Conservation (phyloP, 2,888 invertebrate genomes). For the Eumacrocentrus americanus region DNA sequence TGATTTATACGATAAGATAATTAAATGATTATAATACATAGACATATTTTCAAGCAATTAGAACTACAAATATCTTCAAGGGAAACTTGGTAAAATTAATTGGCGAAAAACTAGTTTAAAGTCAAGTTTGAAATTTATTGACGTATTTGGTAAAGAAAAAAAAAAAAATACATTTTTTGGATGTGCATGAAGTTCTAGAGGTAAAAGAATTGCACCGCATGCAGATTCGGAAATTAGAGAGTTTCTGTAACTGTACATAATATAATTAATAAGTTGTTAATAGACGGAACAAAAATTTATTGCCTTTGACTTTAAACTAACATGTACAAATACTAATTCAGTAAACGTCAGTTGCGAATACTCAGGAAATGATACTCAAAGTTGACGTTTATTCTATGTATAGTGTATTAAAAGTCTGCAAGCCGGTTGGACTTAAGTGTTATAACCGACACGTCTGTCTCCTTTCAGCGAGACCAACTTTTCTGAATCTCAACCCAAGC, state of each 20-base stretch:
- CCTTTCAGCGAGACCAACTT: constrained; percentile 93
- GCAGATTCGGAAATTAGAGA: background rate
- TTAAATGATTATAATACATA: background rate
- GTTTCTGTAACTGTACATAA: background rate
- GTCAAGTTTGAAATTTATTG: constrained; percentile 30
- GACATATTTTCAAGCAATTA: background rate
- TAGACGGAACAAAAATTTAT: constrained; percentile 1
- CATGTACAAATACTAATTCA: constrained; percentile 1
- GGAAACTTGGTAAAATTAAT: no score
- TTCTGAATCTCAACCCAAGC: constrained; percentile 96
- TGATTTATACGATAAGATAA: background rate
- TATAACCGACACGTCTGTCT: constrained; percentile 49
- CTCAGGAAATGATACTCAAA: background rate
- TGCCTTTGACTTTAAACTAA: constrained; percentile 44
- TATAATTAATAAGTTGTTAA: background rate
- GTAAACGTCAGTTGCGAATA: background rate
- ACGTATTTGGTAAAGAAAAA: no score
- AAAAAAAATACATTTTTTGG: background rate
- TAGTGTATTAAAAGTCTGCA: constrained; percentile 3
- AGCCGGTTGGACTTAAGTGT: constrained; percentile 21
- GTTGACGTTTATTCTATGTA: constrained; percentile 6
- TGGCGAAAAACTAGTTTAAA: constrained; percentile 37
- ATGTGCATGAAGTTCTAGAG: constrained; percentile 4
- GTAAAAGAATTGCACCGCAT: constrained; percentile 1
- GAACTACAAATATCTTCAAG: no score